phyloP scores from a whole-genome alignment of 2,797 vertebrate genomes.

The Diceros bicornis region DNA sequence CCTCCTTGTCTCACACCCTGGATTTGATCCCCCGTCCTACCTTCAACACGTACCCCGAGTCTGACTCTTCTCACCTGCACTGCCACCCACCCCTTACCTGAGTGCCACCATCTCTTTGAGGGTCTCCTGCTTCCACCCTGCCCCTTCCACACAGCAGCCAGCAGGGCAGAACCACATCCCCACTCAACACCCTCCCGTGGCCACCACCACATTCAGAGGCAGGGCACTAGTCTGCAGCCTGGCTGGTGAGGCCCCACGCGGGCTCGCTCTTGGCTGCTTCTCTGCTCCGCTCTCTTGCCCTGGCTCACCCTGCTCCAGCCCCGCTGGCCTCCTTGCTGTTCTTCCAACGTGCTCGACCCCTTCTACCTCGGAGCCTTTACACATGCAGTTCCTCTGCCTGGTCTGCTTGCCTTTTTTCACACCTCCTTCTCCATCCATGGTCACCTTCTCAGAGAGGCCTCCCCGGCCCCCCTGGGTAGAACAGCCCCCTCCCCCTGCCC shows the following conservation, averaged over 20 bases:
- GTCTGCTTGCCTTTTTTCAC: background rate
- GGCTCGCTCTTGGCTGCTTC: background rate
- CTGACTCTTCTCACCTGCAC: background rate
- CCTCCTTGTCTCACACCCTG: background rate
- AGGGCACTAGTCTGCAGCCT: background rate
- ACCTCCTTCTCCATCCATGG: background rate
- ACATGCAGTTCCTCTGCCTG: background rate
- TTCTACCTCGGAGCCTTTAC: background rate
- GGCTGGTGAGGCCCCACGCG: background rate
- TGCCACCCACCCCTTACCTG: rapidly evolving
- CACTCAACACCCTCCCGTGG: background rate
- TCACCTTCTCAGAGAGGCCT: background rate
- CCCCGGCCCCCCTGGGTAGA: too few relatives aligned
- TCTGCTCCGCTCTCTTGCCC: background rate
- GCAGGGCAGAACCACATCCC: background rate
- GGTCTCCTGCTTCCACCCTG: background rate
- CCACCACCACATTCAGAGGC: background rate
- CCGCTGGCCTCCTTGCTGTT: background rate
- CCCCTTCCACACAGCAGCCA: background rate
- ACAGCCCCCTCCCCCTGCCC: background rate
- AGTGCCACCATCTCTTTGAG: background rate
- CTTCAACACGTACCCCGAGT: rapidly evolving
- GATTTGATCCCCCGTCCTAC: background rate
- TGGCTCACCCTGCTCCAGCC: background rate
- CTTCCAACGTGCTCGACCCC: rapidly evolving